Evolutionary conservation across 2,113 vertebrate genomes (phyloP).

Genomic region (Bubo bubo): DNA sequence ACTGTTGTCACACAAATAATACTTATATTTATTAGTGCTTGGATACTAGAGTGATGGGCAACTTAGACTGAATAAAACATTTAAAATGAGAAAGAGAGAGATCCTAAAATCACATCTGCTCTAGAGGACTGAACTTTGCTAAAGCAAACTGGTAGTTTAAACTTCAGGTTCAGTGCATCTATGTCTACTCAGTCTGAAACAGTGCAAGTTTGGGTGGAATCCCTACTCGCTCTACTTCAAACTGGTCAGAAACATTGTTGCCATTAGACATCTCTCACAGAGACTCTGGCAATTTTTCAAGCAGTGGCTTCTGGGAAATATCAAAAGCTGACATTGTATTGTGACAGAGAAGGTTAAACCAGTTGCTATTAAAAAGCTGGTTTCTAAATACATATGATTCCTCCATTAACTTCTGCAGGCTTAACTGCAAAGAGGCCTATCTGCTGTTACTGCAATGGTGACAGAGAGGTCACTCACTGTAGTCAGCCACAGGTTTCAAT

Average conservation of each 20-base stretch:
- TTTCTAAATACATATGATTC: background rate
- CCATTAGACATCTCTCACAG: background rate
- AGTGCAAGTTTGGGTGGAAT: background rate
- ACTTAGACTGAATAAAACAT: background rate
- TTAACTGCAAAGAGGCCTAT: background rate
- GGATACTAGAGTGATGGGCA: background rate
- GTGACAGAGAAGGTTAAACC: background rate
- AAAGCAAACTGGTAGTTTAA: background rate
- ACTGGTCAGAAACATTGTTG: background rate
- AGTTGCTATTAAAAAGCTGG: background rate
- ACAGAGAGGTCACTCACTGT: background rate
- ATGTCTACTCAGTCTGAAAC: background rate
- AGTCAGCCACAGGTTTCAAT: background rate
- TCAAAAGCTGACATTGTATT: background rate
- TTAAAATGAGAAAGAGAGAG: background rate
- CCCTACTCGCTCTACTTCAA: background rate
- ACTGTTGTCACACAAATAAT: background rate
- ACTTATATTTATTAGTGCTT: background rate
- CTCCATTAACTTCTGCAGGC: background rate
- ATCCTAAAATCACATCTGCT: background rate
- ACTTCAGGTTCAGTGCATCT: background rate
- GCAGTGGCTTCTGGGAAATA: background rate
- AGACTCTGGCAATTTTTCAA: background rate
- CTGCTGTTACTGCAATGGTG: accelerated
- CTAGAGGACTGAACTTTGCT: background rate